Conservation (phyloP, 2,113 vertebrate genomes). For the Zootoca vivipara region DNA sequence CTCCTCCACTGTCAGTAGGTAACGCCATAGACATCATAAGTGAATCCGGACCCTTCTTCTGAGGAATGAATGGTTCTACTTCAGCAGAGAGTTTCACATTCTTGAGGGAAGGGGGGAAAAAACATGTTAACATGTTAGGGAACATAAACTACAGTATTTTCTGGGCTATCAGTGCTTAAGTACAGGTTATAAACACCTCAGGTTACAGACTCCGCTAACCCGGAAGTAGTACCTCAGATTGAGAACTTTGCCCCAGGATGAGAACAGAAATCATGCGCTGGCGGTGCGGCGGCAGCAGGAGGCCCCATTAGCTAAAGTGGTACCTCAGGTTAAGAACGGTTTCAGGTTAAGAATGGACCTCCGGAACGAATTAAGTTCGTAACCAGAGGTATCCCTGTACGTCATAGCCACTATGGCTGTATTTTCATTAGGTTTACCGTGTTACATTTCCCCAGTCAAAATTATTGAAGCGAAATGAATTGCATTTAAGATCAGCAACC, state of each 20-base stretch:
- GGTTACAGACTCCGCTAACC: too few relatives aligned
- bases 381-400: too few relatives aligned
- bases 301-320: too few relatives aligned
- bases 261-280: too few relatives aligned
- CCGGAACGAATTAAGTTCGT: too few relatives aligned
- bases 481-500: slow-evolving; percentile 10
- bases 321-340: too few relatives aligned
- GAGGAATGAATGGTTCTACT: slow-evolving; percentile 97
- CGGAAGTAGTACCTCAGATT: too few relatives aligned
- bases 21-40: slow-evolving; percentile 90
- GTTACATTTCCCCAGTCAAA: neutral
- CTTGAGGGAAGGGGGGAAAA: slow-evolving; percentile 72
- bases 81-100: slow-evolving; percentile 98
- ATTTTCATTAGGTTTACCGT: neutral
- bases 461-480: slow-evolving; percentile 32
- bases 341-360: too few relatives aligned
- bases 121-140: neutral
- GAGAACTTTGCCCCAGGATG: too few relatives aligned
- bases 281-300: too few relatives aligned
- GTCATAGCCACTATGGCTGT: neutral
- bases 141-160: neutral
- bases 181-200: too few relatives aligned
- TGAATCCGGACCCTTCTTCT: slow-evolving; percentile 94
- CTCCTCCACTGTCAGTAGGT: slow-evolving; percentile 82
- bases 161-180: neutral